Base-by-base conservation (phyloP, 2,797 vertebrate species). In the Lithobates pipiens region DNA sequence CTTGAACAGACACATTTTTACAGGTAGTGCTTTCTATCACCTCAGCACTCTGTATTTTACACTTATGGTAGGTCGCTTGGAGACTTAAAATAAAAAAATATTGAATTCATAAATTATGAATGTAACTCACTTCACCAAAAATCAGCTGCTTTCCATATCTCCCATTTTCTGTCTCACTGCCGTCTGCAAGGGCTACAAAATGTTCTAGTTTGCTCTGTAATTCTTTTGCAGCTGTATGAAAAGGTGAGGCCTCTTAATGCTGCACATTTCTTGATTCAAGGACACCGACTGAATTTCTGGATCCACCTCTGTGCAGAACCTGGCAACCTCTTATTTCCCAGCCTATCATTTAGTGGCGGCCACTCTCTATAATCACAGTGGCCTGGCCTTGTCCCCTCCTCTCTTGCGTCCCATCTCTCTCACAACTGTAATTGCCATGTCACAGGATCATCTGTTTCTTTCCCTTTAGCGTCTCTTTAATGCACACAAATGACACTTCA, bases 241-340 rank as follows among this genome's bases (percentile, higher is more conserved):
- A 75, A 68, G 79, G 23, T 3, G 42, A 11, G 76, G 42, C 32
- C 65, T 87, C 75, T 82, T 78, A 79, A 69, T 77, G 75, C 61
- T 61, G 54, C 75, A 5, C 6, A 63, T 61, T 63, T 32, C 69
- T 23, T 16, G 69, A 78, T 83, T 86, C 85, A 86, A 95, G 95
- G 96, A 96, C 97, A 97, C 96, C 97, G 97, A 96, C 96, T 97
- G 96, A 95, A 96, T 97, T 97, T 97, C 97, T 95, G 94, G 93
- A 94, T 95, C 96, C 97, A 96, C 97, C 97, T 95, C 92, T 90
- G 91, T 95, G 93, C 94, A 94, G 90, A 92, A 93, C 94, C 91
- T 99, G 97, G 97, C 97, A 98, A 94, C 96, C 97, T 95, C 96
- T 99, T 96, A 98, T 99, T 98, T 96, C 92, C 94, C 96, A 98